Percentiles rank a stretch among this genome's conserved stretches.
Evolutionary conservation across 2,113 vertebrate genomes (phyloP).

Genomic region (Psittacula cyanocephala): DNA sequence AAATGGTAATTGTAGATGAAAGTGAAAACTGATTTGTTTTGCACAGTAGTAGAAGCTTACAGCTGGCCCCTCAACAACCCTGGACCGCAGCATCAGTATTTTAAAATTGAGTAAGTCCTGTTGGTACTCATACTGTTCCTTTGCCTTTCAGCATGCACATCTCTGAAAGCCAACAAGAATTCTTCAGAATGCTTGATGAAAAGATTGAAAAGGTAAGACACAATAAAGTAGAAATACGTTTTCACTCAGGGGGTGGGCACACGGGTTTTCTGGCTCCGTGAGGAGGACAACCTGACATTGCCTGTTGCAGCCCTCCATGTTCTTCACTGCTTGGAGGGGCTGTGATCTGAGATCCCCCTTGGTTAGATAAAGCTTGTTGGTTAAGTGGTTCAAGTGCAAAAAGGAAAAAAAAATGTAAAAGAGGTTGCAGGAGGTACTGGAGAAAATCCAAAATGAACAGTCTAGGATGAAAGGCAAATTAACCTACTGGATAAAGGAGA

Average conservation of each 20-base stretch:
- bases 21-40: background rate
- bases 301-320: background rate
- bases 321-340: background rate
- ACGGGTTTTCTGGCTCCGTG: rapidly evolving
- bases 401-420: background rate
- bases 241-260: background rate
- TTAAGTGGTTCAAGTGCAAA: background rate
- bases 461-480: background rate
- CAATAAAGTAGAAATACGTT: rapidly evolving
- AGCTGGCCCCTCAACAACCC: background rate
- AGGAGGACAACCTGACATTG: background rate
- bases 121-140: background rate
- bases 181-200: slow-evolving; percentile 99
- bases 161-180: slow-evolving; percentile 99
- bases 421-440: background rate
- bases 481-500: background rate
- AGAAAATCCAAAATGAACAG: background rate
- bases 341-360: background rate
- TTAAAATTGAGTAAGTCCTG: background rate
- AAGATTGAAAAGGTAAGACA: slow-evolving; percentile 95
- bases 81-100: background rate
- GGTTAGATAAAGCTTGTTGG: background rate
- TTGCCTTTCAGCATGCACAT: slow-evolving; percentile 91
- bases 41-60: background rate
- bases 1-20: background rate